Evolutionary conservation across 92 coral and sea anemone species (phyloP), one percentile per base, ranked within the genome.

Genomic region (Anthopleura xanthogrammica): DNA sequence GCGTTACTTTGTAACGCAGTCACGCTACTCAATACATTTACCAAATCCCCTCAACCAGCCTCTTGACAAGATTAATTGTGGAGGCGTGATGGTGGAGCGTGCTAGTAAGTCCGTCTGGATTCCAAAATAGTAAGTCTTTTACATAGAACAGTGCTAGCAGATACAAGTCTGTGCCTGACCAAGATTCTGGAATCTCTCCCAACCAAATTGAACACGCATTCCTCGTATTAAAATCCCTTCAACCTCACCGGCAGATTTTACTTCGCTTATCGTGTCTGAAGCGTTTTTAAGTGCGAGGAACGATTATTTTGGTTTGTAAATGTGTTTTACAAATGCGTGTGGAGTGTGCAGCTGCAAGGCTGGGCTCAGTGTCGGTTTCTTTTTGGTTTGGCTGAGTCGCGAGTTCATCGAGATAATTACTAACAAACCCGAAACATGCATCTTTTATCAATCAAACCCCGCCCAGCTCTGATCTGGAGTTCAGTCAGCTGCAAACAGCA

Each of bases 361-460:
- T 80, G 75, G 57, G 58, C 17, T 65, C 36, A 29, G 17, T 41
- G 79, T 75, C 79, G 86, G 86, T 60, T 16, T 73, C 86, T 83
- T 75, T 82, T 65, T 23, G 60, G 56, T 58, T 20, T 60, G 80
- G 72, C 76, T 43, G 55, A 20, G 78, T 48, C 29, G 39, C 23
- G 66, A 75, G 86, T 83, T 83, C 86, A 83, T 40, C 41, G 66
- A 78, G 79, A 75, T 88, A 88, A 80, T 88, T 80, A 74, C 86
- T 83, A 85, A 85, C 91, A 80, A 88, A 88, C 83, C 81, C 60
- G 68, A 80, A 78, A 88, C 88, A 80, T 84, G 91, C 78, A 82
- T 88, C 46, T 66, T 77, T 84, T 84, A 84, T 84, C 73, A 77
- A 85, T 40, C 57, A 85, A 55, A 60, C 82, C 80, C 83, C 91